Evolutionary conservation across 2,888 invertebrate species (phyloP).

Genomic region (Balanococcus diminutus): DNA sequence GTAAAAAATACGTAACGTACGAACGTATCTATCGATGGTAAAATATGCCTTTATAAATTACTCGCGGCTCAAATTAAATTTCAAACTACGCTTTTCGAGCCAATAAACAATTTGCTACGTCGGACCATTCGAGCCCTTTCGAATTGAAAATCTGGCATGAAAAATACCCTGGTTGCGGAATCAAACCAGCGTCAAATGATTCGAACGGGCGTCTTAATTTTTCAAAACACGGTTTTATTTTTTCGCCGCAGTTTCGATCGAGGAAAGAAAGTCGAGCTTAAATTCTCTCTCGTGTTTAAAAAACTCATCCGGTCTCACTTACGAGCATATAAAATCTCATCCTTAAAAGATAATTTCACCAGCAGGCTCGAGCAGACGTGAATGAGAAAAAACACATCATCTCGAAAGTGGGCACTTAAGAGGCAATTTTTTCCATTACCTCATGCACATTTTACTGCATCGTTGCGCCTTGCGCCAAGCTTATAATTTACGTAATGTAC

Average conservation of each 20-base stretch:
- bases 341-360: background rate
- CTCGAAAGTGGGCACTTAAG: background rate
- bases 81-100: background rate
- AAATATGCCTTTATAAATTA: background rate
- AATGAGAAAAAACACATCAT: background rate
- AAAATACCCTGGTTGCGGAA: background rate
- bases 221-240: background rate
- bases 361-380: background rate
- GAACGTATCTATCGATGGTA: too few relatives aligned
- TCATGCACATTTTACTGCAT: background rate
- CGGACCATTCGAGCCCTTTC: background rate
- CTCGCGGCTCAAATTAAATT: background rate
- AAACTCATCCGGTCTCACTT: background rate
- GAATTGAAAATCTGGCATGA: background rate
- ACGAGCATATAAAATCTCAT: background rate
- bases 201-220: background rate
- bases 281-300: background rate
- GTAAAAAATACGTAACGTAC: background rate
- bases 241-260: background rate
- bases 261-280: background rate
- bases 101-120: background rate
- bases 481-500: background rate
- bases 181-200: background rate
- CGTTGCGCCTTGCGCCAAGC: background rate
- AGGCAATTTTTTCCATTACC: background rate